phyloP scores from a whole-genome alignment of 2,888 invertebrate species.

The Peribatodes rhomboidaria region DNA sequence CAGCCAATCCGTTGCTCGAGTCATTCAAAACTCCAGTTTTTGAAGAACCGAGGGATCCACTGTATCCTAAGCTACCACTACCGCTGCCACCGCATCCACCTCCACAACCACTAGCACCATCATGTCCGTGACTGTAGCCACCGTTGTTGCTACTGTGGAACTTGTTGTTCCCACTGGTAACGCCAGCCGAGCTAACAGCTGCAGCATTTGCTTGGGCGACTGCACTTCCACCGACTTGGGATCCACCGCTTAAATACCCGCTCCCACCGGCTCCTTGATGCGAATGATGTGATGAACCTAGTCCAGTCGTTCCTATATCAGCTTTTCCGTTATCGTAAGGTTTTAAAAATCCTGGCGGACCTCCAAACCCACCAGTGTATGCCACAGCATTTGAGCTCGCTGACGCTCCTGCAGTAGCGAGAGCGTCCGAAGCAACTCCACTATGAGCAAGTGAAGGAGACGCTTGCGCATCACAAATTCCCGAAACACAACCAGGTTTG shows the following conservation, averaged over 20 bases:
- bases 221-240: slow-evolving; percentile 30
- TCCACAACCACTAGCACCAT: slow-evolving; percentile 55
- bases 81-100: slow-evolving; percentile 56
- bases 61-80: slow-evolving; percentile 42
- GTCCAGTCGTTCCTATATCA: slow-evolving; percentile 27
- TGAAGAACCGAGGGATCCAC: slow-evolving; percentile 35
- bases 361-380: slow-evolving; percentile 79
- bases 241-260: slow-evolving; percentile 40
- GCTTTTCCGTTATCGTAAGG: slow-evolving; percentile 70
- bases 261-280: slow-evolving; percentile 41
- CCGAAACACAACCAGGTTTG: slow-evolving; percentile 33
- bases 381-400: slow-evolving; percentile 48
- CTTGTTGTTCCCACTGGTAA: slow-evolving; percentile 34
- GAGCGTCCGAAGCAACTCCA: slow-evolving; percentile 21
- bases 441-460: neutral
- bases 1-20: slow-evolving; percentile 36
- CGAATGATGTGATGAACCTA: slow-evolving; percentile 41
- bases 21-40: slow-evolving; percentile 46
- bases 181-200: slow-evolving; percentile 57
- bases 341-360: slow-evolving; percentile 75
- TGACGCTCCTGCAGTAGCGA: slow-evolving; percentile 34
- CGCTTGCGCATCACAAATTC: slow-evolving; percentile 8
- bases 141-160: slow-evolving; percentile 27
- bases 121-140: slow-evolving; percentile 33
- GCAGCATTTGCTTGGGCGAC: slow-evolving; percentile 57